phyloP scores from a whole-genome alignment of 2,113 vertebrate genomes.

The Aegotheles bennettii region DNA sequence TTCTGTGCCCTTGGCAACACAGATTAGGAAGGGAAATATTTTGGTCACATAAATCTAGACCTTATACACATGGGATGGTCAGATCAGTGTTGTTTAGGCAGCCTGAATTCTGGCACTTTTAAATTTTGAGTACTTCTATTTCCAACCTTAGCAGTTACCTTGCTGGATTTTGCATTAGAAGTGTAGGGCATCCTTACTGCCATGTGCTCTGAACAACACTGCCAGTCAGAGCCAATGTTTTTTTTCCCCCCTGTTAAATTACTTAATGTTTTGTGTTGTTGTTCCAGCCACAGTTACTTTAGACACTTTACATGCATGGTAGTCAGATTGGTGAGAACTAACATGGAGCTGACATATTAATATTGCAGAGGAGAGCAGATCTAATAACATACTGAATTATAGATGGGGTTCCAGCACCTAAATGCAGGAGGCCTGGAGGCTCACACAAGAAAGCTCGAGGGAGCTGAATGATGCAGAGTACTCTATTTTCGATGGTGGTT shows the following conservation, averaged over 20 bases:
- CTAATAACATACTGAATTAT: background rate
- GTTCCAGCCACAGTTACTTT: background rate
- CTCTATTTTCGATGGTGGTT: background rate
- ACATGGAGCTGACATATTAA: background rate
- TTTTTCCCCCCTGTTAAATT: background rate
- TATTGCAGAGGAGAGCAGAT: constrained; percentile 20
- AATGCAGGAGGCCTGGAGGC: background rate
- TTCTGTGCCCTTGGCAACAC: background rate
- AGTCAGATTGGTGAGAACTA: background rate
- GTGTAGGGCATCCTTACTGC: background rate
- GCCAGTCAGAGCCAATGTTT: background rate
- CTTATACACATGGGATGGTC: background rate
- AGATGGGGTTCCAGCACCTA: background rate
- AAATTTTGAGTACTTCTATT: background rate
- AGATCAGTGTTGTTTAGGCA: background rate
- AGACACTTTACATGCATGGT: background rate
- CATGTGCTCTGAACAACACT: background rate
- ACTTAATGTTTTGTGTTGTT: background rate
- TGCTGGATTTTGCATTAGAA: background rate
- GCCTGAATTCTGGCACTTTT: background rate
- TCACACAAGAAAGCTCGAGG: background rate
- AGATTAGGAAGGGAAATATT: background rate
- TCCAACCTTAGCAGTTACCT: background rate
- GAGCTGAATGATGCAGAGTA: background rate
- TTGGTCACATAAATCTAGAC: background rate